A percentile compares a stretch with the other conserved stretches of the same genome.
Conservation (phyloP, 2,888 invertebrate species). For the Iphiclides podalirius region DNA sequence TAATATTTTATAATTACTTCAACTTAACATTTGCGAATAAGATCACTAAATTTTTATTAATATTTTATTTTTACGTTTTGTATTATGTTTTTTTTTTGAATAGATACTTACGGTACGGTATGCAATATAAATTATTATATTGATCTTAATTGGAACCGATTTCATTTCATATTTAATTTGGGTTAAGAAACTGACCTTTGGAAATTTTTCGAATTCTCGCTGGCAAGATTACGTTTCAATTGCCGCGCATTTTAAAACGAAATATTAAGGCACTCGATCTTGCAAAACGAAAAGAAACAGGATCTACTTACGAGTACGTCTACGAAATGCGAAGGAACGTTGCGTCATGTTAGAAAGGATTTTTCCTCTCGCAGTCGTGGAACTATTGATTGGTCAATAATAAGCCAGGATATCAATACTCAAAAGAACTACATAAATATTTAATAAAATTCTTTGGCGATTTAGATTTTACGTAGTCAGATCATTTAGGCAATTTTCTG, state of each 20-base stretch:
- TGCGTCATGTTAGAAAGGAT: slow-evolving; percentile 63
- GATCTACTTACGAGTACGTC: slow-evolving; percentile 13
- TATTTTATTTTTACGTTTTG: no score
- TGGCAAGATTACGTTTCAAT: neutral
- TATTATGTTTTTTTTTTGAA: no score
- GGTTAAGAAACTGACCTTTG: neutral
- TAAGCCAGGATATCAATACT: no score
- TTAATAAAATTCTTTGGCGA: no score
- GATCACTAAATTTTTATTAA: no score
- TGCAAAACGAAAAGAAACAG: slow-evolving; percentile 16
- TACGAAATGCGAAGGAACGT: slow-evolving; percentile 49
- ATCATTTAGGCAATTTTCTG: no score
- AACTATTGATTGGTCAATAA: neutral
- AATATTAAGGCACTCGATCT: slow-evolving; percentile 27
- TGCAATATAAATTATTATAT: no score
- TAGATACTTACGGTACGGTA: no score
- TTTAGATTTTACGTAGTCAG: neutral
- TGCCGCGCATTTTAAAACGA: neutral
- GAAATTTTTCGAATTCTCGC: neutral
- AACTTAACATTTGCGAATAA: neutral
- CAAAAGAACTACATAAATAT: no score
- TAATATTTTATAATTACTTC: neutral
- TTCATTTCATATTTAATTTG: neutral
- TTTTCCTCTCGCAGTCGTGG: slow-evolving; percentile 48
- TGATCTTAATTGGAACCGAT: no score